Percentiles rank a stretch among this genome's conserved stretches.
phyloP scores from a whole-genome alignment of 2,113 vertebrate species.

The Microcebus jonahi region DNA sequence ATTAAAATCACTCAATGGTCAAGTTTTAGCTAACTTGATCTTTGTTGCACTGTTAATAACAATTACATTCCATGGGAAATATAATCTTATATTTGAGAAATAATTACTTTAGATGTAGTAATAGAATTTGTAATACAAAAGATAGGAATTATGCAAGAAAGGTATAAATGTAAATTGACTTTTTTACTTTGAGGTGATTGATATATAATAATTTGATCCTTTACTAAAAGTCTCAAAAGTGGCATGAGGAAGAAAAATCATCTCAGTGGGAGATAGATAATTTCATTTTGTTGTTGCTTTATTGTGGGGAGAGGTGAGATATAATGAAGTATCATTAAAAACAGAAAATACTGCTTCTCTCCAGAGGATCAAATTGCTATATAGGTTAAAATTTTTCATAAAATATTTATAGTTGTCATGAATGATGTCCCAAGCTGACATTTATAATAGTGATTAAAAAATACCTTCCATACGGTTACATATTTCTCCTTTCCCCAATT shows the following conservation, averaged over 20 bases:
- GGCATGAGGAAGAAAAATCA: background rate
- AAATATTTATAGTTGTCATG: conserved; percentile 50
- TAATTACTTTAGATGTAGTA: background rate
- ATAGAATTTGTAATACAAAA: background rate
- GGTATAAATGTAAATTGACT: background rate
- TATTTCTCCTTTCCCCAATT: conserved; percentile 55
- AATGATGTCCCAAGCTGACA: conserved; percentile 63
- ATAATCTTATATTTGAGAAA: background rate
- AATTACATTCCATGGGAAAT: background rate
- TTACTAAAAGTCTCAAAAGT: conserved; percentile 2
- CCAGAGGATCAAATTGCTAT: conserved; percentile 32
- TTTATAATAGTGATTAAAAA: conserved; percentile 35
- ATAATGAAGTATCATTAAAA: conserved; percentile 42
- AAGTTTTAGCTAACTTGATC: background rate
- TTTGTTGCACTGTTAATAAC: background rate
- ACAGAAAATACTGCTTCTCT: background rate
- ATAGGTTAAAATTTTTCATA: conserved; percentile 53
- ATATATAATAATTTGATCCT: conserved; percentile 11
- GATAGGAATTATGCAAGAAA: background rate
- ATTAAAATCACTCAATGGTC: background rate
- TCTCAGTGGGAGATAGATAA: background rate
- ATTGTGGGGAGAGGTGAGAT: background rate
- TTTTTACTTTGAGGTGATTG: conserved; percentile 16
- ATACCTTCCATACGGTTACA: background rate
- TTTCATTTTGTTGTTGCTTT: conserved; percentile 44